Percentiles rank a stretch among this genome's conserved stretches.
These are phyloP conservation scores for Neria commutata DNA, from an alignment of 2,888 invertebrate species.

Conservation along the genomic window DNA sequence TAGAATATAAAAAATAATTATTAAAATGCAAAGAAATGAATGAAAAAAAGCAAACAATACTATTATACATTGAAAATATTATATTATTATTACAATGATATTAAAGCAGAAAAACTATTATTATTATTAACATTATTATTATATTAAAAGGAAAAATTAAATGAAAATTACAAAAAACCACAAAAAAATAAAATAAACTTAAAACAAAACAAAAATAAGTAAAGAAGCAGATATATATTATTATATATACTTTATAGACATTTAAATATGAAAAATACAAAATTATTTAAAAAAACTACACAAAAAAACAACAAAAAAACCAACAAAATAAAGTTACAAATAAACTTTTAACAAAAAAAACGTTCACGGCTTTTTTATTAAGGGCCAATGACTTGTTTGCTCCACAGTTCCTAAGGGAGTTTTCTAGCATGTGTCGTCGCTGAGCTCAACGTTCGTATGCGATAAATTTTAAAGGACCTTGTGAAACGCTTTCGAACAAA, in stretches of 20 bases:
- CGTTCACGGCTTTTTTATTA: no score
- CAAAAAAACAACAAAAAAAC: no score
- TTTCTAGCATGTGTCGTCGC: no score
- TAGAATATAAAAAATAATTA: no score
- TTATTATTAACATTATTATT: conserved; percentile 25
- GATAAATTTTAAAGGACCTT: no score
- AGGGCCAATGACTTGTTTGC: no score
- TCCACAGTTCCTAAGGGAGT: no score
- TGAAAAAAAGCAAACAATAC: conserved; percentile 40
- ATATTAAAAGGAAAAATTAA: conserved; percentile 32
- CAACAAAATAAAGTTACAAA: conserved; percentile 52
- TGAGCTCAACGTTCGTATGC: no score
- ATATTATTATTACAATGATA: conserved; percentile 2
- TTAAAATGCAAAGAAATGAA: no score
- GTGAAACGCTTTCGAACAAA: no score
- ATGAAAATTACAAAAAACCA: conserved; percentile 19
- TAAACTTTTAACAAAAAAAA: conserved; percentile 50
- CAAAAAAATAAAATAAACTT: conserved; percentile 19
- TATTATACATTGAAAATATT: no score
- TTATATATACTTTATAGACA: conserved; percentile 51
- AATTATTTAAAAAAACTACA: no score
- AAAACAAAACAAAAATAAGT: conserved; percentile 27
- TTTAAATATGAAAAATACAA: conserved; percentile 46
- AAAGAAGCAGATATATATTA: conserved; percentile 42
- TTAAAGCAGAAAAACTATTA: conserved; percentile 28